These are phyloP conservation scores for Ctenicera cuprea DNA, from an alignment of 2,888 invertebrate genomes.

Conservation along the genomic window DNA sequence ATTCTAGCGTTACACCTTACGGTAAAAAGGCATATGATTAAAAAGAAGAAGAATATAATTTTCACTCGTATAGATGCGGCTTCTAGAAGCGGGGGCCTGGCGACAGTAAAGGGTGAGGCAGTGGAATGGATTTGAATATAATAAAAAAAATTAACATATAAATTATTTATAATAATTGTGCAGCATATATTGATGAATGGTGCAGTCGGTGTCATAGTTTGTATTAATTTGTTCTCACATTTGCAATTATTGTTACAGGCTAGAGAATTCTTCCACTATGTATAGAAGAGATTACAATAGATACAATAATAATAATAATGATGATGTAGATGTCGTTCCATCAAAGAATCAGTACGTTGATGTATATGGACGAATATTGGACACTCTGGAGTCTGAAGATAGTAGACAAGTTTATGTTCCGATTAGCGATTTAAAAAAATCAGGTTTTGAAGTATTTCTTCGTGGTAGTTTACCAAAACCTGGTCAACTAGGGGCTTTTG, in stretches of 20 bases:
- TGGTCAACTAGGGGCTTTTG: slow-evolving; percentile 48
- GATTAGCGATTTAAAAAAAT: slow-evolving; percentile 57
- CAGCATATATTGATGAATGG: too few species aligned
- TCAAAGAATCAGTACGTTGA: slow-evolving; percentile 50
- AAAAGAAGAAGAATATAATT: too few species aligned
- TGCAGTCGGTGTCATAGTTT: too few species aligned
- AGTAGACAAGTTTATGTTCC: slow-evolving; percentile 61
- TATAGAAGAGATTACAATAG: background rate
- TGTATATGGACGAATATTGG: slow-evolving; percentile 58
- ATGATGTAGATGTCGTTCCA: background rate
- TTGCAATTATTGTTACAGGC: slow-evolving; percentile 1
- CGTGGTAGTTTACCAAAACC: slow-evolving; percentile 54
- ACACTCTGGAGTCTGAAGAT: slow-evolving; percentile 54
- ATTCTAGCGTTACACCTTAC: too few species aligned
- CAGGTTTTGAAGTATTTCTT: slow-evolving; percentile 62
- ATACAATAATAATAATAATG: background rate
- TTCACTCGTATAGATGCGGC: too few species aligned
- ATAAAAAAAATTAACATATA: too few species aligned
- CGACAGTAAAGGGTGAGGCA: too few species aligned
- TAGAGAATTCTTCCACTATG: background rate
- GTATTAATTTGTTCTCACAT: too few species aligned
- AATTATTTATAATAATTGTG: too few species aligned
- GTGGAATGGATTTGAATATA: too few species aligned
- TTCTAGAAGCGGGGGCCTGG: too few species aligned
- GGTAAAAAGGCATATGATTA: too few species aligned